A percentile compares a stretch with the other conserved stretches of the same genome.
phyloP scores from a whole-genome alignment of 2,113 vertebrate genomes.

The Pedetes capensis region DNA sequence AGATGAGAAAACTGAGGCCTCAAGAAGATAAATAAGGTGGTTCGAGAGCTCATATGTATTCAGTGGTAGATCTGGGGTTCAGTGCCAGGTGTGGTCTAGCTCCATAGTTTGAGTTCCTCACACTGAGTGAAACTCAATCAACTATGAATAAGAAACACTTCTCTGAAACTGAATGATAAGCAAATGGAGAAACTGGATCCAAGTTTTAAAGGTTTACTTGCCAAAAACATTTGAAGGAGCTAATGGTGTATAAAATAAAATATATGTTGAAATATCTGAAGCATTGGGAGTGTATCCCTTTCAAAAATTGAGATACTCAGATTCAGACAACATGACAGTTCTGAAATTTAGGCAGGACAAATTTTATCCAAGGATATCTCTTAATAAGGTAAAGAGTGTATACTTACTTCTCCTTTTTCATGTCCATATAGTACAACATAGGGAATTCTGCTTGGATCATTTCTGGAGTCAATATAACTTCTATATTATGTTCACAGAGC shows the following conservation, averaged over 20 bases:
- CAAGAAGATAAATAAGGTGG: not conserved
- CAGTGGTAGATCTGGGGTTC: not conserved
- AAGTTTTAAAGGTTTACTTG: not conserved
- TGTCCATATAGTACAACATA: slow-evolving; percentile 47
- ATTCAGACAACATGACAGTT: not conserved
- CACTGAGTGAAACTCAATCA: not conserved
- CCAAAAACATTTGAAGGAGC: not conserved
- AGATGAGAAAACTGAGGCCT: not conserved
- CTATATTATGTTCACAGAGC: slow-evolving; percentile 76
- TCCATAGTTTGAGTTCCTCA: not conserved
- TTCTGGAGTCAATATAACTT: slow-evolving; percentile 86
- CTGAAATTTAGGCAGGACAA: not conserved
- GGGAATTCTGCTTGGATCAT: slow-evolving; percentile 91
- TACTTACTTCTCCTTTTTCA: slow-evolving; percentile 69
- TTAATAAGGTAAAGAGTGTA: not conserved
- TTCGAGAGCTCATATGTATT: not conserved
- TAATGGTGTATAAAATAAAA: not conserved
- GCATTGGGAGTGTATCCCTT: not conserved
- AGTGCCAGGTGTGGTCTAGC: not conserved
- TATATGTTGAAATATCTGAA: not conserved
- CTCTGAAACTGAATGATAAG: not conserved
- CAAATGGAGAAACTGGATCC: not conserved
- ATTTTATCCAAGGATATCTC: not conserved
- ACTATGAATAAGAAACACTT: not conserved
- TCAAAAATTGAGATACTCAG: not conserved